These are phyloP conservation scores for Scelioninae gen. 1 DNA, from an alignment of 2,888 invertebrate species.

Conservation along the genomic window DNA sequence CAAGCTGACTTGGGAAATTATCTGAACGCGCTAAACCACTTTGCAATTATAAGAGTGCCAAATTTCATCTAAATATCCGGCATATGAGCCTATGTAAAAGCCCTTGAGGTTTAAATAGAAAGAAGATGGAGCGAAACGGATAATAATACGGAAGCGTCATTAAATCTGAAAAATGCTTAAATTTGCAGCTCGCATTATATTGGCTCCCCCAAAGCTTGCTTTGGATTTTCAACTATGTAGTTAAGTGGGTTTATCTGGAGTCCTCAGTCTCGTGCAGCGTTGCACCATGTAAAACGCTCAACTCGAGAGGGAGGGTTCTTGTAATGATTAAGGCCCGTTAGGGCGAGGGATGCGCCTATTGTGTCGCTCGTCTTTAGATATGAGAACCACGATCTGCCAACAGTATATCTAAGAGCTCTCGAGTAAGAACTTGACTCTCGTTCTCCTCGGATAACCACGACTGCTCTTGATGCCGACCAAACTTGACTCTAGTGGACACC, in stretches of 20 bases:
- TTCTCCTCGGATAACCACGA: conserved; percentile 72
- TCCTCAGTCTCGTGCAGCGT: conserved; percentile 58
- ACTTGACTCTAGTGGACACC: conserved; percentile 68
- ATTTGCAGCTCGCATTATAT: conserved; percentile 63
- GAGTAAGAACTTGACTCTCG: conserved; percentile 75
- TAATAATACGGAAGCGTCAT: conserved; percentile 61
- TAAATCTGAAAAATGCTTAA: conserved; percentile 57
- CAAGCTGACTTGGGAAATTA: conserved; percentile 30
- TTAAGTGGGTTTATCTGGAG: conserved; percentile 64
- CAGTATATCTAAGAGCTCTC: conserved; percentile 78
- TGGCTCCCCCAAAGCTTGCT: conserved; percentile 43
- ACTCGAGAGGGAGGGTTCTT: conserved; percentile 74
- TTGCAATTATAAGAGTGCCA: conserved; percentile 4
- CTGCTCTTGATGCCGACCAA: conserved; percentile 67
- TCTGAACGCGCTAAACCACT: conserved; percentile 34
- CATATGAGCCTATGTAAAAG: conserved; percentile 29
- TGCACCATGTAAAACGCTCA: conserved; percentile 77
- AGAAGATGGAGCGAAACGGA: conserved; percentile 31
- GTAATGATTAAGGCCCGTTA: conserved; percentile 81
- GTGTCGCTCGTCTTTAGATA: conserved; percentile 75
- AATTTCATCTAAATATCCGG: conserved; percentile 26
- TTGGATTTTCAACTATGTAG: conserved; percentile 57
- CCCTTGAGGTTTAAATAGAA: conserved; percentile 23
- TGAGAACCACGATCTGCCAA: conserved; percentile 74
- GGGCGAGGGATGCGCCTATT: conserved; percentile 78